phyloP scores from a whole-genome alignment of 1,140 invertebrate genomes.

The Leptinotarsa texana region DNA sequence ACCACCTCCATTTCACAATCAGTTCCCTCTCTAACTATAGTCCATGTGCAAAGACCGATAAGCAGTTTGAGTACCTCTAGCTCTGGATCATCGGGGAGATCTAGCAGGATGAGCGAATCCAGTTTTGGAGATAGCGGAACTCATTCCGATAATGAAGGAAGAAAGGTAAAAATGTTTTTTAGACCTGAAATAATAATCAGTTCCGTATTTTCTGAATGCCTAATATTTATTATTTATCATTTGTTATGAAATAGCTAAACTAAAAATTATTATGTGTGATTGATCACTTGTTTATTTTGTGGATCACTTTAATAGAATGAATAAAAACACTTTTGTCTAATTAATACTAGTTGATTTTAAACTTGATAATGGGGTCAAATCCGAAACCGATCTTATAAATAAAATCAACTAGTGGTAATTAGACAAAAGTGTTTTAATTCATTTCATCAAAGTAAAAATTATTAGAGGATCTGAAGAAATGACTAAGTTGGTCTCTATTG shows the following conservation, averaged over 20 bases:
- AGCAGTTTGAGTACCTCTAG: conserved; percentile 76
- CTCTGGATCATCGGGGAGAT: conserved; percentile 75
- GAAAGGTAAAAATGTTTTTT: conserved; percentile 59
- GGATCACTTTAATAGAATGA: too few species aligned
- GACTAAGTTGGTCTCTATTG: neutral
- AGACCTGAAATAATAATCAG: neutral
- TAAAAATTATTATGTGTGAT: neutral
- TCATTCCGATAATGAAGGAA: conserved; percentile 80
- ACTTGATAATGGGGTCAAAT: too few species aligned
- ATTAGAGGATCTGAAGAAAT: neutral
- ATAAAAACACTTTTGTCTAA: too few species aligned
- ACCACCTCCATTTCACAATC: conserved; percentile 35
- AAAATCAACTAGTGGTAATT: too few species aligned
- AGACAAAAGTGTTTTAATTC: too few species aligned
- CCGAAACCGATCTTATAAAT: too few species aligned
- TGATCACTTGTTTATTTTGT: neutral
- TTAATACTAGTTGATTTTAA: too few species aligned
- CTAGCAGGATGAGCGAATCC: conserved; percentile 74
- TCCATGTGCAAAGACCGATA: conserved; percentile 60
- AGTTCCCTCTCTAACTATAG: conserved; percentile 29
- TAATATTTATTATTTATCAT: neutral
- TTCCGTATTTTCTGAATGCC: neutral
- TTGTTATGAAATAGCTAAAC: neutral
- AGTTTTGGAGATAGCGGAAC: conserved; percentile 82
- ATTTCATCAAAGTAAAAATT: neutral